Conservation (phyloP, 2,113 vertebrate species). For the Pseudopodoces humilis region DNA sequence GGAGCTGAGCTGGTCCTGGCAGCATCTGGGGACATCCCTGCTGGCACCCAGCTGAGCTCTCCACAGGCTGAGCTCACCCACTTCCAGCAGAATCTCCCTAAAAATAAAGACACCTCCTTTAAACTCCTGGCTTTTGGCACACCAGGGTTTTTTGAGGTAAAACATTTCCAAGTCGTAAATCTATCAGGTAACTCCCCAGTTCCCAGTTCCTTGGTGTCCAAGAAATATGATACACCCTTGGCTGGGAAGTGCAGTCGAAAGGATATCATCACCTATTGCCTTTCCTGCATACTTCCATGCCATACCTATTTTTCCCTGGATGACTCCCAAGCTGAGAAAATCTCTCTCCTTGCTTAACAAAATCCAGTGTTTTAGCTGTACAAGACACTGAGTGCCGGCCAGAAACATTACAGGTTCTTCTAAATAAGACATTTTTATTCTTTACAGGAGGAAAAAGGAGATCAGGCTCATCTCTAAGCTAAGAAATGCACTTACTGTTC, state of each 20-base stretch:
- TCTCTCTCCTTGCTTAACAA: neutral
- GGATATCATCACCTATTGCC: slow-evolving; percentile 1
- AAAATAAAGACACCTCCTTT: slow-evolving; percentile 17
- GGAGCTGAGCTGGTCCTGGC: neutral
- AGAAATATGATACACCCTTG: neutral
- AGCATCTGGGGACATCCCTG: neutral
- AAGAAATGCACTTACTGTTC: neutral
- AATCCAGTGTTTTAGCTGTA: neutral
- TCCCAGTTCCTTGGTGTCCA: slow-evolving; percentile 27
- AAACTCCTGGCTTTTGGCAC: slow-evolving; percentile 8
- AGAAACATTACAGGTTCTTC: neutral
- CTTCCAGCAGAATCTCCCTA: neutral
- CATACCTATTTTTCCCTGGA: slow-evolving; percentile 44
- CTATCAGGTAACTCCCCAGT: neutral
- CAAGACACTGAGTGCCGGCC: neutral
- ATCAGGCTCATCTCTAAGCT: neutral
- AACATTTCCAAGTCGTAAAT: slow-evolving; percentile 34
- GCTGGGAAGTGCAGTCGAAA: neutral
- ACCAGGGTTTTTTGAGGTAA: neutral
- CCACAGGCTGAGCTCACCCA: neutral
- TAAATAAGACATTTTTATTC: neutral
- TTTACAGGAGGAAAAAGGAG: neutral
- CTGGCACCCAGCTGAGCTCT: neutral
- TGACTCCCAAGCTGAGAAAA: neutral
- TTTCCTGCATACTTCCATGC: slow-evolving; percentile 15